Evolutionary conservation across 1,140 invertebrate genomes (phyloP).

Genomic region (Aphaenogaster ashmeadi): DNA sequence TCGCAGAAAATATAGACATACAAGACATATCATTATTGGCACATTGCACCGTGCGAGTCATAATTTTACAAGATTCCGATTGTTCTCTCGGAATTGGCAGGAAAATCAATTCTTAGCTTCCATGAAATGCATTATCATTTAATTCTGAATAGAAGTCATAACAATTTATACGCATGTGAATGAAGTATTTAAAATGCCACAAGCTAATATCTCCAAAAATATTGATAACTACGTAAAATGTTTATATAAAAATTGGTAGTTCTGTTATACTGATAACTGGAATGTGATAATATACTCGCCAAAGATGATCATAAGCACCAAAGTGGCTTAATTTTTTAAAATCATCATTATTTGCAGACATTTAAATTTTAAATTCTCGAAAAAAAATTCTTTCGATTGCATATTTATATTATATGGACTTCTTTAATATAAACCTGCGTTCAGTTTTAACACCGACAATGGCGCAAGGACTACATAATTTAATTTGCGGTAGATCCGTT

Average conservation of each 20-base stretch:
- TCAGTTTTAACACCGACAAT: not conserved
- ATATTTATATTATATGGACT: not conserved
- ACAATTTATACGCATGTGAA: not conserved
- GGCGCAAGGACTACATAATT: not conserved
- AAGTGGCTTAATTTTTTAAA: not conserved
- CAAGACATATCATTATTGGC: slow-evolving; percentile 47
- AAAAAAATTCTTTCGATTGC: not conserved
- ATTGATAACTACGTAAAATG: not conserved
- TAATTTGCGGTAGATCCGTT: slow-evolving; percentile 14
- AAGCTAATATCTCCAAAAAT: not conserved
- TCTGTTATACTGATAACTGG: not conserved
- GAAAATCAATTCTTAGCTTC: not conserved
- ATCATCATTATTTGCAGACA: not conserved
- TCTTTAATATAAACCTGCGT: not conserved
- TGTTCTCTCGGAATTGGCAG: not conserved
- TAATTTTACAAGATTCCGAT: not conserved
- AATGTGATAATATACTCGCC: not conserved
- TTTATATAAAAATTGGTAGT: not conserved
- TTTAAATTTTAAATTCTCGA: slow-evolving; percentile 2
- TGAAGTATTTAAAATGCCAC: not conserved
- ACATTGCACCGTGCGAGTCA: slow-evolving; percentile 26
- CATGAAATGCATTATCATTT: not conserved
- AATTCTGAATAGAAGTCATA: not conserved
- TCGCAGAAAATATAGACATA: slow-evolving; percentile 7
- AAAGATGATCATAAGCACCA: not conserved